Conservation (phyloP, 1,140 invertebrate species). For the Hydropsyche tenuis region DNA sequence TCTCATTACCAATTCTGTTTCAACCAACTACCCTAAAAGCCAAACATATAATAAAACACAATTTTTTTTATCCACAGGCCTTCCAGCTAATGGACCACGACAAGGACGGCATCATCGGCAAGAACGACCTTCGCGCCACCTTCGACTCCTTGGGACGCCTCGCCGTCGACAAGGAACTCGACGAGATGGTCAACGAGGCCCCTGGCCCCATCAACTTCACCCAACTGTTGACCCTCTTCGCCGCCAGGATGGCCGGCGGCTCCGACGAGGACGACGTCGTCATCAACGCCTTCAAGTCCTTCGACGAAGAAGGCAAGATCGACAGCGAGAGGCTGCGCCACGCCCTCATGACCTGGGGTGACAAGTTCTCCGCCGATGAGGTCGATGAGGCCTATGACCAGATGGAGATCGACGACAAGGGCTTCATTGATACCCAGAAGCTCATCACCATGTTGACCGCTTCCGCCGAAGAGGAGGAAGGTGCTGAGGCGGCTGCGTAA, state of each 20-base stretch:
- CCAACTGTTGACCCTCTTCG: slow-evolving; percentile 90
- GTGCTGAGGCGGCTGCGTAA: slow-evolving; percentile 69
- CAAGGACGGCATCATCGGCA: slow-evolving; percentile 97
- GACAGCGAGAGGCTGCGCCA: slow-evolving; percentile 91
- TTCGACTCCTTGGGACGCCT: slow-evolving; percentile 94
- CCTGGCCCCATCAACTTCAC: slow-evolving; percentile 95
- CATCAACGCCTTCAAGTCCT: slow-evolving; percentile 93
- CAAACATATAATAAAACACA: background rate
- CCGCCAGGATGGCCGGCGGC: slow-evolving; percentile 81
- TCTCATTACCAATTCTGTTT: too few species aligned
- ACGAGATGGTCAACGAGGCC: slow-evolving; percentile 89
- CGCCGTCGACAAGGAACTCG: slow-evolving; percentile 87
- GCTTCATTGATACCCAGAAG: slow-evolving; percentile 89
- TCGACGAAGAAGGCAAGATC: slow-evolving; percentile 90
- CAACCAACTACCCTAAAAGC: too few species aligned
- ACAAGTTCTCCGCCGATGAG: slow-evolving; percentile 93
- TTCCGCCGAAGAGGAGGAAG: slow-evolving; percentile 76
- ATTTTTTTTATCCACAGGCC: slow-evolving; percentile 66
- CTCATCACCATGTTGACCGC: slow-evolving; percentile 89
- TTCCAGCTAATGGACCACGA: slow-evolving; percentile 99
- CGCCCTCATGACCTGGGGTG: slow-evolving; percentile 93
- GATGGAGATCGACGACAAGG: slow-evolving; percentile 92
- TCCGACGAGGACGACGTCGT: slow-evolving; percentile 94
- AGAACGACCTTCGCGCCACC: slow-evolving; percentile 93
- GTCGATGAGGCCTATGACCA: slow-evolving; percentile 95